Evolutionary conservation across 2,888 invertebrate genomes (phyloP), one percentile per base, ranked within the genome.

Genomic region (Parthenolecanium corni): DNA sequence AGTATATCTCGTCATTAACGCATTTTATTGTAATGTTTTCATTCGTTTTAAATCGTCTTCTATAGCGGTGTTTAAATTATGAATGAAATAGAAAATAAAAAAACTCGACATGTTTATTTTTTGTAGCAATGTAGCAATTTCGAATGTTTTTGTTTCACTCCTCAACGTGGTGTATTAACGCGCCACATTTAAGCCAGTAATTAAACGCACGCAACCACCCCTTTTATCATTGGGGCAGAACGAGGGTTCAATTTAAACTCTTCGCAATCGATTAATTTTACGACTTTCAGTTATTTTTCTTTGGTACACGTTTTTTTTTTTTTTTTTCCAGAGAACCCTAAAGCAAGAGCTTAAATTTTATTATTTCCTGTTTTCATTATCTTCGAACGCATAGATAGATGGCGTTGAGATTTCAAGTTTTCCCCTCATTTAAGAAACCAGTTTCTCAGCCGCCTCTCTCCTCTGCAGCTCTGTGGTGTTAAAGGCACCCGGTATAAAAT

Each of bases 221-320:
- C 14, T n/a, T n/a, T 4, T 16, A 4, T 5, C n/a, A 3, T n/a
- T n/a, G n/a, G n/a, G n/a, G n/a, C n/a, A n/a, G n/a, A n/a, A n/a
- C n/a, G n/a, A n/a, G n/a, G n/a, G n/a, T 44, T 44, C 16, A 44
- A 4, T 16, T 44, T 18, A 16, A n/a, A 20, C n/a, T 25, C n/a
- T 24, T 52, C n/a, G 52, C 52, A 25, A 52, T 52, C 52, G 52
- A 52, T 52, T 52, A 52, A 52, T 52, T 52, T 52, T 24, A 52
- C 25, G 52, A 52, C 52, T 25, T 31, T 47, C 21, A 9, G 16
- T 52, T 52, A 9, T 52, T 4, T 25, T 9, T 6, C 11, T 52
- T 25, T 5, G n/a, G 9, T 23, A 49, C 14, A 12, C 14, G 14
- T 14, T 49, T 18, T 20, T n/a, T n/a, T n/a, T n/a, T n/a, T n/a